Conservation (phyloP, 1,140 invertebrate species). For the Drosophila persimilis region DNA sequence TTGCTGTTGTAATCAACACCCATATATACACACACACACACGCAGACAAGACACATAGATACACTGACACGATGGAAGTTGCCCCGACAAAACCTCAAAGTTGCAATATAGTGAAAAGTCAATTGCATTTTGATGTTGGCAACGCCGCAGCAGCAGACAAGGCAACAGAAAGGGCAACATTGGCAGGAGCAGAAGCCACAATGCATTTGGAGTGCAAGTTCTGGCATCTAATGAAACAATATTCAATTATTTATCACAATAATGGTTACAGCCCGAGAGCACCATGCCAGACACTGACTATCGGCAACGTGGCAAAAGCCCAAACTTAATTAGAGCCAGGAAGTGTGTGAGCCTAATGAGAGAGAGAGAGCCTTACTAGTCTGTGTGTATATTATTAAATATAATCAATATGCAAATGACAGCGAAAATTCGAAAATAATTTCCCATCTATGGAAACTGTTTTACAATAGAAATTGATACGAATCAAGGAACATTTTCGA, state of each 20-base stretch:
- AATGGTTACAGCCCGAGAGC: conserved; percentile 39
- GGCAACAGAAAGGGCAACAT: conserved; percentile 18
- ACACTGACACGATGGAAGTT: conserved; percentile 14
- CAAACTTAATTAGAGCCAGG: conserved; percentile 5
- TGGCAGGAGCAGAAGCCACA: conserved; percentile 46
- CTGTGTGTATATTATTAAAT: neutral
- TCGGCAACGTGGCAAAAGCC: conserved; percentile 2
- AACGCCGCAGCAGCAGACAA: conserved; percentile 22
- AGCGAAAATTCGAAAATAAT: conserved; percentile 14
- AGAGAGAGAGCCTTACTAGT: neutral
- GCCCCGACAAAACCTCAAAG: conserved; percentile 63
- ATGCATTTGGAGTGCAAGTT: conserved; percentile 49
- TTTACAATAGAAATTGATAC: conserved; percentile 9
- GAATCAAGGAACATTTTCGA: conserved; percentile 24
- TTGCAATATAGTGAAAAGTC: conserved; percentile 76
- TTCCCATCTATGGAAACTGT: neutral
- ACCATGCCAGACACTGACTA: neutral
- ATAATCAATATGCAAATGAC: conserved; percentile 32
- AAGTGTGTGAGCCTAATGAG: conserved; percentile 1
- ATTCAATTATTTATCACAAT: conserved; percentile 76
- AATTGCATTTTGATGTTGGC: conserved; percentile 75
- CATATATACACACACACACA: conserved; percentile 8
- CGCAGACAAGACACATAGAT: neutral
- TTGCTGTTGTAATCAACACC: conserved; percentile 54
- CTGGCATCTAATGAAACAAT: conserved; percentile 63